These are phyloP conservation scores for Sebastiscus tertius DNA, from an alignment of 2,797 vertebrate genomes.

Conservation along the genomic window DNA sequence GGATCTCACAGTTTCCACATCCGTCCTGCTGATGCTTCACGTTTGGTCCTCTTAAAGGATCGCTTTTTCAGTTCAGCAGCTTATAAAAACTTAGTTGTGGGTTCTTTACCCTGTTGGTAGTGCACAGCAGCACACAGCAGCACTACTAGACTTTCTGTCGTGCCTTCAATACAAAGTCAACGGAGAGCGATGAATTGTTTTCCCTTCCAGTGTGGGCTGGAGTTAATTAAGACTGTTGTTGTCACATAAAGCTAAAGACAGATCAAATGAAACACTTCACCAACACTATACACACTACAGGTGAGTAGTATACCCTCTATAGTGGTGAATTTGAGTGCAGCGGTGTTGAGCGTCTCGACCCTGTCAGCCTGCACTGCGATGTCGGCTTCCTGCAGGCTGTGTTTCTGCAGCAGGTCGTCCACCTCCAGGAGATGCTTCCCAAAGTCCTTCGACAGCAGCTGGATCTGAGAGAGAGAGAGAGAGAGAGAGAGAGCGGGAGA, in stretches of 20 bases:
- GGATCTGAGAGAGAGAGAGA: constrained; percentile 75
- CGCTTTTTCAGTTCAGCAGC: too few relatives aligned
- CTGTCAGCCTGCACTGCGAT: constrained; percentile 90
- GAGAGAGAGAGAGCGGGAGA: not conserved
- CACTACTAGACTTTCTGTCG: too few relatives aligned
- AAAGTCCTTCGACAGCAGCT: constrained; percentile 90
- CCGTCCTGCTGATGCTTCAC: too few relatives aligned
- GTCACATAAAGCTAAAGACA: not conserved
- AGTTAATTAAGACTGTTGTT: not conserved
- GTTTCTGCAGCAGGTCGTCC: constrained; percentile 94
- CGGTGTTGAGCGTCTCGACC: constrained; percentile 88
- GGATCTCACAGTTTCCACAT: too few relatives aligned
- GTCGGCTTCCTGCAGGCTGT: constrained; percentile 90
- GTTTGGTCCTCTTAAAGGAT: too few relatives aligned
- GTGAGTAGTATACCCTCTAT: constrained; percentile 83
- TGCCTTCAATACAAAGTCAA: too few relatives aligned
- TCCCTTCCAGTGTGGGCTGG: too few relatives aligned
- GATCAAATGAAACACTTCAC: not conserved
- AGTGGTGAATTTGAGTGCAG: constrained; percentile 90
- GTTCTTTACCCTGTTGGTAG: too few relatives aligned
- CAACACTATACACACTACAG: not conserved
- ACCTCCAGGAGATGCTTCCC: constrained; percentile 96
- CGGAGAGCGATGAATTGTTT: too few relatives aligned
- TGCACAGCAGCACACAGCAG: too few relatives aligned
- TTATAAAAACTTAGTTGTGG: too few relatives aligned